Evolutionary conservation across 2,888 invertebrate species (phyloP).

Genomic region (Hemistola chrysoprasaria): DNA sequence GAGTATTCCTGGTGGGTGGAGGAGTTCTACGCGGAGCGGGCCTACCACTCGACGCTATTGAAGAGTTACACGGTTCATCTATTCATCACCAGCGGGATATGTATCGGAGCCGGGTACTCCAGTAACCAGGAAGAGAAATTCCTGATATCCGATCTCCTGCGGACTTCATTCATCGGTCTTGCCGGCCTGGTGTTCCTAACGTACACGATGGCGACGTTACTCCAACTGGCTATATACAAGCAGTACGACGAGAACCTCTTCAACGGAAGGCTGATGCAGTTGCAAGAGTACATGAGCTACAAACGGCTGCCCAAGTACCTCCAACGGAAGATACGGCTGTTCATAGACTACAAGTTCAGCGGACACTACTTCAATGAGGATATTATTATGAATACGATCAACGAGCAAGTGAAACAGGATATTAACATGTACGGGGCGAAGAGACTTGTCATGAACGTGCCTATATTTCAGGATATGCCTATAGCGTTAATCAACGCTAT

Average conservation of each 20-base stretch:
- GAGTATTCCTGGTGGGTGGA: slow-evolving; percentile 36
- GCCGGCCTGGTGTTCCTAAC: slow-evolving; percentile 46
- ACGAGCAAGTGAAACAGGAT: slow-evolving; percentile 74
- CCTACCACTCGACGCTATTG: slow-evolving; percentile 22
- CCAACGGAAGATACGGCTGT: slow-evolving; percentile 48
- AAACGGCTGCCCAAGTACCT: slow-evolving; percentile 47
- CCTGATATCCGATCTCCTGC: slow-evolving; percentile 40
- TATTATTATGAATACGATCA: slow-evolving; percentile 51
- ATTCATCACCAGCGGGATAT: slow-evolving; percentile 44
- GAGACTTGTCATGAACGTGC: slow-evolving; percentile 76
- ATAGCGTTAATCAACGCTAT: slow-evolving; percentile 71
- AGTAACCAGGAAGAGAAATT: slow-evolving; percentile 35
- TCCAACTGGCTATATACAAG: slow-evolving; percentile 47
- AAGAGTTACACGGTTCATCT: slow-evolving; percentile 51
- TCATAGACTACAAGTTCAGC: slow-evolving; percentile 55
- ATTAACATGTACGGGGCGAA: slow-evolving; percentile 80
- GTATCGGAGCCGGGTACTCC: slow-evolving; percentile 49
- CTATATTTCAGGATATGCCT: slow-evolving; percentile 78
- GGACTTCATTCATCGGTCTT: slow-evolving; percentile 41
- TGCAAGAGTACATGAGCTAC: slow-evolving; percentile 48
- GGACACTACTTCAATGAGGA: slow-evolving; percentile 55
- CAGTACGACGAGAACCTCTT: slow-evolving; percentile 45
- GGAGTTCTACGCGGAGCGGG: slow-evolving; percentile 29
- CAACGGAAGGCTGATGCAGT: slow-evolving; percentile 45
- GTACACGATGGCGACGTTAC: slow-evolving; percentile 41